Percentiles rank a stretch among this genome's conserved stretches.
phyloP scores from a whole-genome alignment of 2,113 vertebrate genomes.

The Microtus oregoni region DNA sequence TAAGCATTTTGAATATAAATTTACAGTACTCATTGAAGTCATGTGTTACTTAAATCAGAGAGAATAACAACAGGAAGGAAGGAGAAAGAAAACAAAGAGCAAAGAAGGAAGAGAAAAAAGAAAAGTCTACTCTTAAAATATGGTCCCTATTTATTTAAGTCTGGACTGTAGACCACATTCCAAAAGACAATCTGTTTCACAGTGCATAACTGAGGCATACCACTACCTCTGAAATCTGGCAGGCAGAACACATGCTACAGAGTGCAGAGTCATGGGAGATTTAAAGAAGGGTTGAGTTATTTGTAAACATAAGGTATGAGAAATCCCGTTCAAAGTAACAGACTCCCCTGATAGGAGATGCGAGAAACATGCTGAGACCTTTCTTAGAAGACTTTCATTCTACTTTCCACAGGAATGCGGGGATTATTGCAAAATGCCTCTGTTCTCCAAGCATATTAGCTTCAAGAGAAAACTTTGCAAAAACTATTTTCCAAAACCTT shows the following conservation, averaged over 20 bases:
- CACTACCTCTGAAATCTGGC: not conserved
- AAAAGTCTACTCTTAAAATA: not conserved
- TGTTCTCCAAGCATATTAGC: not conserved
- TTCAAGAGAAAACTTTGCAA: not conserved
- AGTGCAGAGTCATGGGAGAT: not conserved
- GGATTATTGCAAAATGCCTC: slow-evolving; percentile 26
- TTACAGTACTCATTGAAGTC: not conserved
- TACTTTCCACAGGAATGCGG: slow-evolving; percentile 46
- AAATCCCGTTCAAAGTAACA: slow-evolving; percentile 22
- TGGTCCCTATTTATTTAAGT: slow-evolving; percentile 13
- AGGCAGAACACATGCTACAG: not conserved
- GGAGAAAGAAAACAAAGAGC: not conserved
- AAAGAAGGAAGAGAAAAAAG: not conserved
- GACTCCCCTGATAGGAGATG: not conserved
- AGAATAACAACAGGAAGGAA: not conserved
- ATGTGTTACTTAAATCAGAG: not conserved
- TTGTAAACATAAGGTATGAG: slow-evolving; percentile 1
- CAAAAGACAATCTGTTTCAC: slow-evolving; percentile 23
- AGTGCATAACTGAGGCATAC: slow-evolving; percentile 1
- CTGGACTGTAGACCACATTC: not conserved
- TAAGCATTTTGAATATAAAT: slow-evolving; percentile 10
- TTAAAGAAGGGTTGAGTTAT: not conserved
- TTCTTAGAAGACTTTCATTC: not conserved
- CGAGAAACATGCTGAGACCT: not conserved
- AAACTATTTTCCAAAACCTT: not conserved